Evolutionary conservation across 2,797 vertebrate genomes (phyloP), one percentile per base, ranked within the genome.

Genomic region (Enteromius afrohamiltoni): DNA sequence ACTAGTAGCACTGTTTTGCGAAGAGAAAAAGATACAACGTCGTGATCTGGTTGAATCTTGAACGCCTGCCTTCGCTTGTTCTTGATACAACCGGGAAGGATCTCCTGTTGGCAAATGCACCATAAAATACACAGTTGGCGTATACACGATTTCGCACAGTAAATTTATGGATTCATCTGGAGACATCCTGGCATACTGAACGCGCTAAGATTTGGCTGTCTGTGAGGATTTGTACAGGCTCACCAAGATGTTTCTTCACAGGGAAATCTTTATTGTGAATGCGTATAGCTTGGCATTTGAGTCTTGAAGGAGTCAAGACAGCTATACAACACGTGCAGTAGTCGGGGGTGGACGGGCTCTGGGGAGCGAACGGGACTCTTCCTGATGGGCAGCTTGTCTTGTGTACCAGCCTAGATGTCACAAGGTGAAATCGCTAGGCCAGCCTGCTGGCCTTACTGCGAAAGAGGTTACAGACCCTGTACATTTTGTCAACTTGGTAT

Each of bases 11-110:
- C 81, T 76, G 21, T 85, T 77, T 74, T 49, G 69, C 75, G 65
- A 82, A 68, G 68, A 23, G 42, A 65, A 69, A 82, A 77, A 53
- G 49, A 85, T 79, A 26, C 78, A 83, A 45, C 26, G 49, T 80
- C 86, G 69, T 80, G 55, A 80, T 86, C 80, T 78, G 78, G 42
- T 16, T 77, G n/a, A 47, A 75, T 68, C 17, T 80, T 80, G 47
- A 75, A 75, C 9, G 60, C 37, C 83, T 53, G 81, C 62, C 17
- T 83, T 77, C 19, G 21, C 67, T 78, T 70, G 82, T 77, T 70
- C 75, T 70, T 70, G 75, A 77, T 78, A 70, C 64, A 70, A 77
- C 51, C 23, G 55, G 69, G 68, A 37, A 58, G 65, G 49, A 83
- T 60, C 67, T 70, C 10, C 0, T 70, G 74, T 77, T 77, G 82